Base-by-base conservation (phyloP, 2,113 vertebrate genomes). In the Dipodomys merriami region DNA sequence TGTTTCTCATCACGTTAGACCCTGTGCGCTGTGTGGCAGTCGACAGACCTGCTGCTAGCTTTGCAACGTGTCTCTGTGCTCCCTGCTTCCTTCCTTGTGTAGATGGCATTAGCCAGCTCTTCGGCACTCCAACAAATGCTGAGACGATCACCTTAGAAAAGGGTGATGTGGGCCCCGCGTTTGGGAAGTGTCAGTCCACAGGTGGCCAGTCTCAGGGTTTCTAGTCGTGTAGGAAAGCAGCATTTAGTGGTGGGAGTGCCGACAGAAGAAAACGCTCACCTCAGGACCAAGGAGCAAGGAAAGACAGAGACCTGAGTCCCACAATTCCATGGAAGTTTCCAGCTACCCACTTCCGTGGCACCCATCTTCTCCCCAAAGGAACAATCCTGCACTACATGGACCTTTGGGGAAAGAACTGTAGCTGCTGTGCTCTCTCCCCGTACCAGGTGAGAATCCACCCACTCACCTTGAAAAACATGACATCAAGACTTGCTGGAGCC, bases 61-160 rank as follows among this genome's bases (percentile, higher is more conserved):
- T 30, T 23, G n/a, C 35, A 81, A 46, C 46, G 12, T 1, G n/a
- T 2, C 3, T 2, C 0, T 7, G 4, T 5, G 15, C 30, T 60
- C 60, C 53, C 33, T n/a, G 18, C 65, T 19, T 91, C 60, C 69
- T 71, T 19, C 1, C 15, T 19, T 64, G 29, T 49, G 5, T 39
- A 10, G 4, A 27, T 33, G 29, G 23, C 15, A 4, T 33, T 72
- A 64, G 10, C 19, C 2, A 33, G 35, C 23, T 49, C 77, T 35
- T 23, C 22, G 49, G 18, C 0, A 1, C 23, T n/a, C 7, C 33
- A 33, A 68, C 46, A 79, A 79, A 92, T 46, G 30, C 35, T 3
- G 9, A 62, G 35, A 53, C 15, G 27, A 53, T 69, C 2, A 20
- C 73, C 53, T 22, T 30, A 72, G 29, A 46, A 60, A 60, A 78